A percentile compares a stretch with the other conserved stretches of the same genome.
Evolutionary conservation across 1,140 invertebrate genomes (phyloP).

Genomic region (Sitophilus oryzae): DNA sequence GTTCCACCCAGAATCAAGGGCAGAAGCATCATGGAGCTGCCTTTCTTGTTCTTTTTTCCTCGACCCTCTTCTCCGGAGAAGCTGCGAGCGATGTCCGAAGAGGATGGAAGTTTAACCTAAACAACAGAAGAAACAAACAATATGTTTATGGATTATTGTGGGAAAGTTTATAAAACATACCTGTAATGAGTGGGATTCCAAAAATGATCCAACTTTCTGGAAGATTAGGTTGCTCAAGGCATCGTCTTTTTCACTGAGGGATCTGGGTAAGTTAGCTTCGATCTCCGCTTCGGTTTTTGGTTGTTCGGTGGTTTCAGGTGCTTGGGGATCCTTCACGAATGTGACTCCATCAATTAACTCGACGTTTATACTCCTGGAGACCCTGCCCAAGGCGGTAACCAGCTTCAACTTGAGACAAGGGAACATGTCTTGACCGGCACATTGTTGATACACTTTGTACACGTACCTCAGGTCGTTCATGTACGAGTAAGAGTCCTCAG

Average conservation of each 20-base stretch:
- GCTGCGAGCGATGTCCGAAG: constrained; percentile 56
- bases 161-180: no score
- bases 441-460: constrained; percentile 67
- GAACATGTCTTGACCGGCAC: constrained; percentile 60
- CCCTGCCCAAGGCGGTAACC: constrained; percentile 63
- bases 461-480: constrained; percentile 51
- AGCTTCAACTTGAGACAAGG: constrained; percentile 73
- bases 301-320: constrained; percentile 36
- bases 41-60: constrained; percentile 59
- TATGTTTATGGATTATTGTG: no score
- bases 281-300: constrained; percentile 54
- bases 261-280: constrained; percentile 62
- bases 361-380: constrained; percentile 56
- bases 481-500: constrained; percentile 41
- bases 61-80: constrained; percentile 53
- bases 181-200: constrained; percentile 70
- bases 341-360: constrained; percentile 64
- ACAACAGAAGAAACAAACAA: constrained; percentile 22
- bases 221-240: constrained; percentile 67
- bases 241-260: constrained; percentile 62
- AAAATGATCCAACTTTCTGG: constrained; percentile 65
- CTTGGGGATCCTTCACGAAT: constrained; percentile 57
- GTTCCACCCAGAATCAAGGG: constrained; percentile 72
- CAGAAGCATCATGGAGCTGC: constrained; percentile 64
- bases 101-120: constrained; percentile 58